Percentiles rank a stretch among this genome's conserved stretches.
phyloP scores from a whole-genome alignment of 2,113 vertebrate species.

The Mesoclemmys tuberculata region DNA sequence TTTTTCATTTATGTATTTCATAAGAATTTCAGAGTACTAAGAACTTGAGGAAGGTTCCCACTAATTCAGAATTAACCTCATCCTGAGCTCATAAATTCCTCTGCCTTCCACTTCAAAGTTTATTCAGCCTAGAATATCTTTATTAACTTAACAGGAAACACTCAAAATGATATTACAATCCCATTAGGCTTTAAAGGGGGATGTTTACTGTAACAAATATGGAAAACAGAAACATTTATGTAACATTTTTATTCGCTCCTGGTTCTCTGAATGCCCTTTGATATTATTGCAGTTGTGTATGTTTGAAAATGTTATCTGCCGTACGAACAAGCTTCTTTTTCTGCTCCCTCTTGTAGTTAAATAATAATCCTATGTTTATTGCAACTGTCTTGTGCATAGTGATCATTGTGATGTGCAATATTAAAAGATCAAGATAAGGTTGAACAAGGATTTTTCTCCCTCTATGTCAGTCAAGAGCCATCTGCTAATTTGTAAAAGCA shows the following conservation, averaged over 20 bases:
- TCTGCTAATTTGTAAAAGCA: background rate
- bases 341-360: background rate
- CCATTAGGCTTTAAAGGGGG: background rate
- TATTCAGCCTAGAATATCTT: background rate
- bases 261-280: background rate
- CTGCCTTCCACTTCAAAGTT: background rate
- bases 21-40: background rate
- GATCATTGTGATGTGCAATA: background rate
- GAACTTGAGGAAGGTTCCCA: background rate
- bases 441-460: background rate
- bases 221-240: background rate
- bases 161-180: background rate
- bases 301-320: background rate
- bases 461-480: background rate
- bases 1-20: background rate
- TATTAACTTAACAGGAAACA: background rate
- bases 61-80: background rate
- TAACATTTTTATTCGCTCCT: background rate
- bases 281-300: background rate
- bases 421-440: background rate
- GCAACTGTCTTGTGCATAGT: background rate
- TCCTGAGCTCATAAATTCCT: background rate
- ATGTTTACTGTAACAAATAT: background rate
- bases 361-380: background rate
- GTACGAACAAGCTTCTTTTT: background rate